These are phyloP conservation scores for Plutella xylostella DNA, from an alignment of 2,888 invertebrate genomes.

Conservation along the genomic window DNA sequence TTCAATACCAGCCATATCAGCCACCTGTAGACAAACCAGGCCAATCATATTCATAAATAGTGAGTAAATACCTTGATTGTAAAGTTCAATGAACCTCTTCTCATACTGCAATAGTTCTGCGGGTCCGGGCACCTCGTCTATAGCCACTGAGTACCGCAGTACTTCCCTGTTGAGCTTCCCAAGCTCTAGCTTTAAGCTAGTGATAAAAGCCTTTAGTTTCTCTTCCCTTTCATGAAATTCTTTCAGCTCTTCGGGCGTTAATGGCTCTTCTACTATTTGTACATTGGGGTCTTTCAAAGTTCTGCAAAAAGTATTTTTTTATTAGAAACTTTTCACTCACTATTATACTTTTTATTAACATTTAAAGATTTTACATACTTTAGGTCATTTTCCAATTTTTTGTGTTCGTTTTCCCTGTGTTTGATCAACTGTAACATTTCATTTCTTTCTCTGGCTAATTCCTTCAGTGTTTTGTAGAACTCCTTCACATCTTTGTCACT, in stretches of 20 bases:
- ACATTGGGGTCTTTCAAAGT: slow-evolving; percentile 32
- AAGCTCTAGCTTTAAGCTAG: slow-evolving; percentile 69
- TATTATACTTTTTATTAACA: background rate
- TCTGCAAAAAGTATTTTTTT: slow-evolving; percentile 21
- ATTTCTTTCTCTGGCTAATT: slow-evolving; percentile 72
- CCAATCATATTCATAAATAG: background rate
- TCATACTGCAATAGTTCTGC: slow-evolving; percentile 97
- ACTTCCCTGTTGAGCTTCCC: slow-evolving; percentile 86
- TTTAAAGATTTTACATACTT: slow-evolving; percentile 39
- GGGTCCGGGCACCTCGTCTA: slow-evolving; percentile 94
- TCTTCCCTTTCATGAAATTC: slow-evolving; percentile 50
- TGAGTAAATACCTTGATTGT: slow-evolving; percentile 81
- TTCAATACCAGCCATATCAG: background rate
- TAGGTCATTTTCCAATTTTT: slow-evolving; percentile 39
- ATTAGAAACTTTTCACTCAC: background rate
- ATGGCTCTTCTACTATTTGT: slow-evolving; percentile 41
- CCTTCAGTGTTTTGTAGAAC: slow-evolving; percentile 63
- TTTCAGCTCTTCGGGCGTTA: slow-evolving; percentile 43
- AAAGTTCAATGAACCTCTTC: slow-evolving; percentile 93
- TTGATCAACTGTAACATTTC: slow-evolving; percentile 71
- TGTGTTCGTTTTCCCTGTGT: slow-evolving; percentile 45
- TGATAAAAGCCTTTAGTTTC: slow-evolving; percentile 45
- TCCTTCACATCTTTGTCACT: slow-evolving; percentile 55
- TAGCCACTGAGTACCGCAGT: slow-evolving; percentile 82
- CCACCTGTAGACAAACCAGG: too few species aligned